Evolutionary conservation across 2,797 vertebrate genomes (phyloP).

Genomic region (Mycteria americana): DNA sequence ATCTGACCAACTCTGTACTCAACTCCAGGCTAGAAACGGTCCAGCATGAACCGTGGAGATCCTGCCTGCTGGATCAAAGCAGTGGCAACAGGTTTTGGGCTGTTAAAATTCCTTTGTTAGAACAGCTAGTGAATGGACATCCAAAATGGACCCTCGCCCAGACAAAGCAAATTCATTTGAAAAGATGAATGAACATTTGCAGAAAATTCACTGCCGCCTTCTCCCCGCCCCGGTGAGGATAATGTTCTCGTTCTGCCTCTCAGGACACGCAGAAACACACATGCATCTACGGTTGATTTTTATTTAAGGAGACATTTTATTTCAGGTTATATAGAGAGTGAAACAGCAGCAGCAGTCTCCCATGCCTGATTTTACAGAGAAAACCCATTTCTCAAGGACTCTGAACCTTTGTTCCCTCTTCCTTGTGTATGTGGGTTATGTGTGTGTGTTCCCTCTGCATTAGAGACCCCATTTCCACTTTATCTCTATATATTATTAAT

Average conservation of each 20-base stretch:
- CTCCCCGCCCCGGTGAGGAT: not conserved
- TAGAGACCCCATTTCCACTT: not conserved
- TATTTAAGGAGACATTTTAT: not conserved
- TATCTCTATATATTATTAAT: not conserved
- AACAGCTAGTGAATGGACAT: not conserved
- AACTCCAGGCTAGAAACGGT: not conserved
- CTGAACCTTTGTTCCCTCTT: not conserved
- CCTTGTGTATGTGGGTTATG: fast-evolving
- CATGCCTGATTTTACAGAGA: not conserved
- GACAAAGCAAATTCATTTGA: not conserved
- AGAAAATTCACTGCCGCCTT: not conserved
- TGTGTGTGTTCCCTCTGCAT: not conserved
- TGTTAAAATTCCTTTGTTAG: not conserved
- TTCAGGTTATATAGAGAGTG: not conserved
- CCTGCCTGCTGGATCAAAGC: not conserved
- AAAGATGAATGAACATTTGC: not conserved
- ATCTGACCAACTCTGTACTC: not conserved
- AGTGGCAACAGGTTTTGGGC: not conserved
- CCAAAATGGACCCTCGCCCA: not conserved
- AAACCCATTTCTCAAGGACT: not conserved
- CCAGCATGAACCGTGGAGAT: not conserved
- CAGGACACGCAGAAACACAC: not conserved
- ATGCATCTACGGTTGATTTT: not conserved
- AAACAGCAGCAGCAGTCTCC: not conserved
- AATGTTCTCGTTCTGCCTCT: not conserved